Percentiles rank a stretch among this genome's conserved stretches.
Conservation (phyloP, 2,888 invertebrate genomes). For the Malthinus flaveolus region DNA sequence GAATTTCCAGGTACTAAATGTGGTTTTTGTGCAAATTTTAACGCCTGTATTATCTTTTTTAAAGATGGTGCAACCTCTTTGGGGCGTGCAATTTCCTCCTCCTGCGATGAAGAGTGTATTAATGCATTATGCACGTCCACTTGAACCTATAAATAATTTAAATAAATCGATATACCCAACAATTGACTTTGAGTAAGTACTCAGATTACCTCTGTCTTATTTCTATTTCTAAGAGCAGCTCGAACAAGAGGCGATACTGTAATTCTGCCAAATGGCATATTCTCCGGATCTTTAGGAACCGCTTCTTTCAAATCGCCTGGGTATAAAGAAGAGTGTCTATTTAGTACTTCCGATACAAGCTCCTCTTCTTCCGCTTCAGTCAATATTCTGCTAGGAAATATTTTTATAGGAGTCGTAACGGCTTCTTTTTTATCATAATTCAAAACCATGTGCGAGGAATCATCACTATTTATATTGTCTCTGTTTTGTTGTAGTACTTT, state of each 20-base stretch:
- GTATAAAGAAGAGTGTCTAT: constrained; percentile 22
- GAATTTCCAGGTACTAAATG: constrained; percentile 12
- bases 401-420: no score
- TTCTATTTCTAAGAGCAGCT: not conserved
- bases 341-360: constrained; percentile 16
- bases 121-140: constrained; percentile 21
- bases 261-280: not conserved
- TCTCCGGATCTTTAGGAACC: constrained; percentile 20
- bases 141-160: constrained; percentile 12
- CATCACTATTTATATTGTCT: no score
- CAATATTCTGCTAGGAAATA: not conserved
- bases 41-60: constrained; percentile 27
- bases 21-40: constrained; percentile 26
- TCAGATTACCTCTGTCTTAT: not conserved
- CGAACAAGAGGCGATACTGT: not conserved
- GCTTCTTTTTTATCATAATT: no score
- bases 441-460: no score
- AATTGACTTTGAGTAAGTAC: not conserved
- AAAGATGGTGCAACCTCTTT: constrained; percentile 21
- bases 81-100: not conserved
- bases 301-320: constrained; percentile 12
- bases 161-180: not conserved
- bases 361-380: constrained; percentile 4
- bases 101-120: not conserved
- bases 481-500: no score